Base-by-base conservation (phyloP, 2,113 vertebrate species). In the Nerophis ophidion region DNA sequence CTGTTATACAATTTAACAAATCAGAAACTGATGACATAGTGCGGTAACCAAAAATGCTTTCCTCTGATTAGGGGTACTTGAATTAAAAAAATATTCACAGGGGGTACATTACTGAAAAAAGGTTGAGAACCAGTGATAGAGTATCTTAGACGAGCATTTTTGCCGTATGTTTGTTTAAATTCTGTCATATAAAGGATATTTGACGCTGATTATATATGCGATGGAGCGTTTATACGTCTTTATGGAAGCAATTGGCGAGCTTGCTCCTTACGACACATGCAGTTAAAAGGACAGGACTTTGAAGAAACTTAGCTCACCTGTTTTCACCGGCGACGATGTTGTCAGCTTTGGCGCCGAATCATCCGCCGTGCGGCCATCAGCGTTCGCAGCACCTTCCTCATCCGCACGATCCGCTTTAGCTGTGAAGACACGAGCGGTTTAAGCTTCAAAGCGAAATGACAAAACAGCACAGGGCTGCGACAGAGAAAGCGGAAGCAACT, bases 211-310 rank as follows among this genome's bases (percentile, higher is more conserved):
- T 38, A 6, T 38, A 38, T 38, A 7, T 38, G 1, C 36, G 8
- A 38, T 38, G 8, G 36, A 8, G 36, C 36, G 6, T 38, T 38
- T 38, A 7, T 9, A 40, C 12, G 12, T 81, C 78, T 67, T 68
- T 10, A 61, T 76, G 79, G 81, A 82, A 61, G 71, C 70, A 77
- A 82, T 86, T 81, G 81, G 47, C 14, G 5, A 7, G 14, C n/a
- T 53, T 14, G 54, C 45, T 47, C 44, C 34, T 13, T 38, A 19
- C 10, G 34, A 54, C 13, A 6, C 8, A 5, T 5, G 13, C 42
- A 19, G 35, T 12, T 9, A 38, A 65, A 57, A 48, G 5, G 26
- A 54, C 54, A 16, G 35, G 55, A 57, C 11, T 62, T 53, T 51
- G 8, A 70, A 60, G 19, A 4, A n/a, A 38, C 65, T 42, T 3